Evolutionary conservation across 2,797 vertebrate species (phyloP).

Genomic region (Falco peregrinus): DNA sequence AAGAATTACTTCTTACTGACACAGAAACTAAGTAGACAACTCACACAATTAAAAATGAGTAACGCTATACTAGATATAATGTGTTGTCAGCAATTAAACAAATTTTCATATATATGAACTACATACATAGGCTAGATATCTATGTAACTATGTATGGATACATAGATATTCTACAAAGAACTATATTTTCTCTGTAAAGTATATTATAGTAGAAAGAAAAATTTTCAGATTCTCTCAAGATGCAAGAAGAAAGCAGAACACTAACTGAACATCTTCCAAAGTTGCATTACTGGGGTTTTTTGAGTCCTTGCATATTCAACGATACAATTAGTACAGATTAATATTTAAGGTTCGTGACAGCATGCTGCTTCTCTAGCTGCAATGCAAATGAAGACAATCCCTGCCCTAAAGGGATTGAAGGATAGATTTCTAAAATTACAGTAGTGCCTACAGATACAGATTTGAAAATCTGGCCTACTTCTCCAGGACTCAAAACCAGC

Average conservation of each 20-base stretch:
- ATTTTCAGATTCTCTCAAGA: neutral
- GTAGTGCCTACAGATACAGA: neutral
- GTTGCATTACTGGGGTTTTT: neutral
- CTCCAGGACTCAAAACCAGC: neutral
- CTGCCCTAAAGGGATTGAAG: neutral
- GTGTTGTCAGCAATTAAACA: neutral
- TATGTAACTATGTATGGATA: neutral
- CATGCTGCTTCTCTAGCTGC: neutral
- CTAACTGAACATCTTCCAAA: neutral
- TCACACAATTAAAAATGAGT: neutral
- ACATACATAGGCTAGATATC: neutral
- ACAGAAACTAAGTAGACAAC: neutral
- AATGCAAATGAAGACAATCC: neutral
- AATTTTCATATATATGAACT: neutral
- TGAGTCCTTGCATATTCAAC: neutral
- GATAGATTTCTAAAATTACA: neutral
- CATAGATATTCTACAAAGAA: neutral
- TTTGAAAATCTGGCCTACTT: neutral
- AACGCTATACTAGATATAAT: neutral
- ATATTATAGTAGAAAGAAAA: neutral
- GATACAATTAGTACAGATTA: neutral
- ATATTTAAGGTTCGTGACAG: neutral
- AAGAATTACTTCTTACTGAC: neutral
- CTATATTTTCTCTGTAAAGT: neutral
- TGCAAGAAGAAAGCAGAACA: neutral